Percentiles rank a stretch among this genome's conserved stretches.
These are phyloP conservation scores for Drosophila triauraria DNA, from an alignment of 1,140 invertebrate species.

Conservation along the genomic window DNA sequence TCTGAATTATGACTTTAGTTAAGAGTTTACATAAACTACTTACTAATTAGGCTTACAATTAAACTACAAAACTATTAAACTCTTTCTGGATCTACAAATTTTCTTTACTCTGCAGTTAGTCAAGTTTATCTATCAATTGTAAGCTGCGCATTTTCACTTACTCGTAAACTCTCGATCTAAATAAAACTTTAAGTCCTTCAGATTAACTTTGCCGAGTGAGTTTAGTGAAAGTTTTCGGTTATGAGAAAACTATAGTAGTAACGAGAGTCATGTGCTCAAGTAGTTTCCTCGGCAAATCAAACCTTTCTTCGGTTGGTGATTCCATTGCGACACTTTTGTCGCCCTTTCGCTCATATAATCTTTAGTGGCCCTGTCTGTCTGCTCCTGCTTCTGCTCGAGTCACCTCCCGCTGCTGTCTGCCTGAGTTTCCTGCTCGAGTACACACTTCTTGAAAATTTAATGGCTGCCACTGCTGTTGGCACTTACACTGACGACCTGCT, in stretches of 20 bases:
- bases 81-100: neutral
- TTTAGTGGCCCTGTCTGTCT: slow-evolving; percentile 44
- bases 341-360: slow-evolving; percentile 41
- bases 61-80: neutral
- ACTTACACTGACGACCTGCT: slow-evolving; percentile 35
- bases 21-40: neutral
- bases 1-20: too few species aligned
- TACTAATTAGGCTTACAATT: neutral
- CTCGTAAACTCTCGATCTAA: slow-evolving; percentile 7
- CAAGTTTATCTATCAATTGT: slow-evolving; percentile 4
- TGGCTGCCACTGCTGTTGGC: slow-evolving; percentile 72
- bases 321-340: slow-evolving; percentile 63
- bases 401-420: slow-evolving; percentile 40
- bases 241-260: slow-evolving; percentile 14
- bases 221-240: slow-evolving; percentile 15
- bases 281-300: slow-evolving; percentile 1
- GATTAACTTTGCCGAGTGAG: slow-evolving; percentile 12
- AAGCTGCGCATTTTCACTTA: slow-evolving; percentile 21
- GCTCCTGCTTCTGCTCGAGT: neutral
- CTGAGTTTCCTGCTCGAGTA: slow-evolving; percentile 48
- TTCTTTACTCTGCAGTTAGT: neutral
- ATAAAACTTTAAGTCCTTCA: slow-evolving; percentile 11
- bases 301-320: neutral
- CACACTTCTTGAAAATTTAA: slow-evolving; percentile 77
- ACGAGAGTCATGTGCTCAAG: slow-evolving; percentile 11